Evolutionary conservation across 1,140 invertebrate species (phyloP), one percentile per base, ranked within the genome.

Genomic region (Bombus confusus): DNA sequence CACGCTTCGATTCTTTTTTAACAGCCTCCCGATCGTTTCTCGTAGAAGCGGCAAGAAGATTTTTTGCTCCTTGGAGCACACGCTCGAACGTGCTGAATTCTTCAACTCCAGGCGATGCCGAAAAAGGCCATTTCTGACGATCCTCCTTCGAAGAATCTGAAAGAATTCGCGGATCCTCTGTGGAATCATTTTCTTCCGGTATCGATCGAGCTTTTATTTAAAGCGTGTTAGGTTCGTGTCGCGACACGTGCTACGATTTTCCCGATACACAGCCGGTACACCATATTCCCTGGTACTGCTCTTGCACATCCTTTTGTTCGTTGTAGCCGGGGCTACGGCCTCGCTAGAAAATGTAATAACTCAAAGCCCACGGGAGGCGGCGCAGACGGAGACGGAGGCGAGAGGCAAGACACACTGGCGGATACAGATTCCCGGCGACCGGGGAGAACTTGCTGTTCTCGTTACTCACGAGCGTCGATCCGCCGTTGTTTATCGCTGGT

Each of bases 181-280:
- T 12, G 25, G 52, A 59, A 37, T 59, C 25, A 13, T 13, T 8
- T 1, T 18, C 47, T 12, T 3, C 13, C 12, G 4, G 8, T 34
- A 66, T 83, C 66, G 75, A 31, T 79, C 43, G 75, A n/a, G 72
- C 47, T 71, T 47, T 62, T 66, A 71, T 73, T 85, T 73, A 64
- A 62, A 31, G 6, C 52, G 47, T 72, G 83, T 80, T 71, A 18
- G 47, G 47, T 80, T 28, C 31, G 77, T 73, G 77, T 80, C 83
- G 52, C 83, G 83, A 85, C 83, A 80, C 83, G 83, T 85, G 83
- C 41, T 85, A 73, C 76, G 57, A 81, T 85, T 72, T 52, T 47
- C 28, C 52, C 68, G 83, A 86, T 81, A 86, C 57, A 79, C 28
- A 39, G 10, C 25, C 47, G 43, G 31, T 15, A 28, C 73, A 37